Conservation (phyloP, 2,888 invertebrate species). For the Phengaris alcon region DNA sequence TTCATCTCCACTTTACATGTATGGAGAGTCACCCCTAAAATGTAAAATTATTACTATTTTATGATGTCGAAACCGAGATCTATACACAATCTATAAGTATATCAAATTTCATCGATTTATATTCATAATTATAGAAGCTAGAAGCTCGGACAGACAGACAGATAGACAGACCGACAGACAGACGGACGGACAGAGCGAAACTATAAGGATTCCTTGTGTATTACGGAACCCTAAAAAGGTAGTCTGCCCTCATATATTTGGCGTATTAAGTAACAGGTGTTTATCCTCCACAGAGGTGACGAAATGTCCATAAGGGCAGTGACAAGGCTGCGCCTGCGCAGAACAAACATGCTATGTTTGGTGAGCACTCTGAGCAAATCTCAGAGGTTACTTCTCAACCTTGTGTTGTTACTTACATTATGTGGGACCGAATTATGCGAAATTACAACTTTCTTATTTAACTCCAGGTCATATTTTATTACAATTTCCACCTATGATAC, state of each 20-base stretch:
- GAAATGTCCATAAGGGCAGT: slow-evolving; percentile 27
- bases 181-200: no score
- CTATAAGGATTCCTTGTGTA: no score
- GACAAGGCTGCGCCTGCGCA: slow-evolving; percentile 18
- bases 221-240: not conserved
- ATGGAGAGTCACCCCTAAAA: no score
- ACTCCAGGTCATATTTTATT: not conserved
- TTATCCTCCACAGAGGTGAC: slow-evolving; percentile 4
- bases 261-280: not conserved
- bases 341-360: slow-evolving; percentile 23
- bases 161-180: no score
- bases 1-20: no score
- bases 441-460: slow-evolving; percentile 2
- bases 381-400: slow-evolving; percentile 19
- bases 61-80: no score
- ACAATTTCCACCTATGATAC: no score
- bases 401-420: not conserved
- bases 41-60: no score
- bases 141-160: no score
- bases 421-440: not conserved
- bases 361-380: slow-evolving; percentile 8
- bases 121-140: no score
- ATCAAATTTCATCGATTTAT: no score
- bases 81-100: no score
- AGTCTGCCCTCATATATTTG: not conserved